Evolutionary conservation across 2,113 vertebrate species (phyloP).

Genomic region (Tichodroma muraria): DNA sequence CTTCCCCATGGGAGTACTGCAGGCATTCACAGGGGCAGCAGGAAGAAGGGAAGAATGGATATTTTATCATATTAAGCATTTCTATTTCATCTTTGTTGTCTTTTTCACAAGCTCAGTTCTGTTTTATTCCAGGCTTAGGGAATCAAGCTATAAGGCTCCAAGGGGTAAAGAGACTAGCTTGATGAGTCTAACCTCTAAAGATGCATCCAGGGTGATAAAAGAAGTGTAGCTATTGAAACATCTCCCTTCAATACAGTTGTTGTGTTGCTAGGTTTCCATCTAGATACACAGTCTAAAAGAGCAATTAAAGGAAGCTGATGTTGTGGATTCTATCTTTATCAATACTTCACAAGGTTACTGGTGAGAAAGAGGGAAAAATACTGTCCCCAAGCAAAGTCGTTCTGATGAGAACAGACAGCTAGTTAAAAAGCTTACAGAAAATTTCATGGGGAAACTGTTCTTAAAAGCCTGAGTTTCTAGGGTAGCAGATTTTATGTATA

Average conservation of each 20-base stretch:
- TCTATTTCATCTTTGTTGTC: not conserved
- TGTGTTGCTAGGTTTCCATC: conserved; percentile 61
- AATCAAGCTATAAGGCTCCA: not conserved
- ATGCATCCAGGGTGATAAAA: conserved; percentile 7
- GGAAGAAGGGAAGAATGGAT: not conserved
- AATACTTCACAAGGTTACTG: not conserved
- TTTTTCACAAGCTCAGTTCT: not conserved
- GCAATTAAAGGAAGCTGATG: conserved; percentile 20
- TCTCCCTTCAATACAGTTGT: not conserved
- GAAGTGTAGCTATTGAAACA: conserved; percentile 15
- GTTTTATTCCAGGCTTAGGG: conserved; percentile 4
- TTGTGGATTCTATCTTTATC: conserved; percentile 3
- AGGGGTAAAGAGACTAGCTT: not conserved
- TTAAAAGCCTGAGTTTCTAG: not conserved
- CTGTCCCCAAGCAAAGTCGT: not conserved
- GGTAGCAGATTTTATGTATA: not conserved
- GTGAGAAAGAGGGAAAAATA: not conserved
- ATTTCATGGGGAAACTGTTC: not conserved
- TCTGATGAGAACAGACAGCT: not conserved
- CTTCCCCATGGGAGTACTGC: not conserved
- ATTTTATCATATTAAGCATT: not conserved
- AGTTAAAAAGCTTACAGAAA: not conserved
- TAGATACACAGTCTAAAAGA: conserved; percentile 30
- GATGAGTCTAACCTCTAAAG: conserved; percentile 17
- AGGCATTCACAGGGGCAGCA: not conserved